Conservation (phyloP, 2,888 invertebrate species). For the Diogma glabrata region DNA sequence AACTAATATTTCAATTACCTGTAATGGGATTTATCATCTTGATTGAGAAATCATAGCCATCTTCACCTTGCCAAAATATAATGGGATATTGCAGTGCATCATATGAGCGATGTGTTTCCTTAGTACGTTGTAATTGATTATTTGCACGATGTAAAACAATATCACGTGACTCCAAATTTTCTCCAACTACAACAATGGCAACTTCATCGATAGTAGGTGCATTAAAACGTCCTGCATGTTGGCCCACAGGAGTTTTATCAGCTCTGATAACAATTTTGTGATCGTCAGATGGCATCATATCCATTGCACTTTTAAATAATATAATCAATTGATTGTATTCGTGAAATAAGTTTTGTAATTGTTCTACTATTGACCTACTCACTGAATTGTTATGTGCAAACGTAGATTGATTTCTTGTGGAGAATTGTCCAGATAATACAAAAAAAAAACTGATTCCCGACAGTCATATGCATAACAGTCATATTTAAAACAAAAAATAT, state of each 20-base stretch:
- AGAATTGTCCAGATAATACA: no score
- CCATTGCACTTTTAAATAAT: not conserved
- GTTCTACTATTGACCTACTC: no score
- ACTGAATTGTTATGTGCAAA: no score
- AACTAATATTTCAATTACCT: slow-evolving; percentile 13
- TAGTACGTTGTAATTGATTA: slow-evolving; percentile 10
- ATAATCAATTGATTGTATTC: not conserved
- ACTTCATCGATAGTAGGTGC: slow-evolving; percentile 30
- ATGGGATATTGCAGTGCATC: no score
- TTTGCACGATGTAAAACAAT: slow-evolving; percentile 18
- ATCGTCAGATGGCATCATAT: slow-evolving; percentile 19
- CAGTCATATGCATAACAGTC: no score
- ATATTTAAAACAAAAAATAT: no score
- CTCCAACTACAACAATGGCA: slow-evolving; percentile 27
- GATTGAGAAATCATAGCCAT: slow-evolving; percentile 17
- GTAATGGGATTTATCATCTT: slow-evolving; percentile 13
- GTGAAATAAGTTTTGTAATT: no score
- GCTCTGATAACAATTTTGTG: slow-evolving; percentile 27
- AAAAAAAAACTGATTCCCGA: no score
- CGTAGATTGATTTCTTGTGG: not conserved
- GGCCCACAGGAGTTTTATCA: slow-evolving; percentile 26
- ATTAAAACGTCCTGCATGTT: slow-evolving; percentile 26
- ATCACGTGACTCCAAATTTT: slow-evolving; percentile 25
- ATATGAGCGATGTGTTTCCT: slow-evolving; percentile 5
- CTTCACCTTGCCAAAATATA: no score